Evolutionary conservation across 2,113 vertebrate species (phyloP).

Genomic region (Plectropomus leopardus): DNA sequence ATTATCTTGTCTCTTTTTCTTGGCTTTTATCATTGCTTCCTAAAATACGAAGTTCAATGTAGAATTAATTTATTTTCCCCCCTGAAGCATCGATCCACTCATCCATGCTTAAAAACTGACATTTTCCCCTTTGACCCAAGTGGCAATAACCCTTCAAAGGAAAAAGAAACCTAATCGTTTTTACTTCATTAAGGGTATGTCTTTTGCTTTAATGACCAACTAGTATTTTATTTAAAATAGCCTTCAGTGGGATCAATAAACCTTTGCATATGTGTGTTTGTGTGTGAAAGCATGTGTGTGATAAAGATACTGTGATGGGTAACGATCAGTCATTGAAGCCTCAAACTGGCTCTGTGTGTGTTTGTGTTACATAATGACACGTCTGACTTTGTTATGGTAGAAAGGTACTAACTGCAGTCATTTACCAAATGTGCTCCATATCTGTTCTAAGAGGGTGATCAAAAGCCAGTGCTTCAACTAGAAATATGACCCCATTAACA

Average conservation of each 20-base stretch:
- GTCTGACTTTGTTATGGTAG: not conserved
- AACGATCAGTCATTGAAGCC: not conserved
- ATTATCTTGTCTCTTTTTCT: conserved; percentile 5
- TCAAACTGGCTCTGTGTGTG: not conserved
- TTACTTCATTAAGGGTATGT: conserved; percentile 11
- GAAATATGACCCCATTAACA: not conserved
- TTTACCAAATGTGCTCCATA: too few species aligned
- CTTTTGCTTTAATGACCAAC: conserved; percentile 7
- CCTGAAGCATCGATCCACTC: conserved; percentile 2
- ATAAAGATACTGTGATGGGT: not conserved
- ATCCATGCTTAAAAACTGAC: not conserved
- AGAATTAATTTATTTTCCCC: not conserved
- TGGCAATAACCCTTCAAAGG: not conserved
- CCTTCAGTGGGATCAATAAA: conserved; percentile 11
- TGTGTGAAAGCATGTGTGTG: not conserved
- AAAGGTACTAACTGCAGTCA: not conserved
- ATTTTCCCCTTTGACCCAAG: conserved; percentile 6
- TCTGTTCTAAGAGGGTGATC: not conserved
- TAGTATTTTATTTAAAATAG: conserved; percentile 13
- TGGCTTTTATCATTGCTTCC: not conserved
- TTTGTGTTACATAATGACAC: conserved; percentile 7
- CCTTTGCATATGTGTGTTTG: not conserved
- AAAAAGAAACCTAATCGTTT: not conserved
- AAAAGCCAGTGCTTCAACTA: not conserved
- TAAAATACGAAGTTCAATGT: not conserved